Base-by-base conservation (phyloP, 2,797 vertebrate species). In the Syndactyla subalaris region DNA sequence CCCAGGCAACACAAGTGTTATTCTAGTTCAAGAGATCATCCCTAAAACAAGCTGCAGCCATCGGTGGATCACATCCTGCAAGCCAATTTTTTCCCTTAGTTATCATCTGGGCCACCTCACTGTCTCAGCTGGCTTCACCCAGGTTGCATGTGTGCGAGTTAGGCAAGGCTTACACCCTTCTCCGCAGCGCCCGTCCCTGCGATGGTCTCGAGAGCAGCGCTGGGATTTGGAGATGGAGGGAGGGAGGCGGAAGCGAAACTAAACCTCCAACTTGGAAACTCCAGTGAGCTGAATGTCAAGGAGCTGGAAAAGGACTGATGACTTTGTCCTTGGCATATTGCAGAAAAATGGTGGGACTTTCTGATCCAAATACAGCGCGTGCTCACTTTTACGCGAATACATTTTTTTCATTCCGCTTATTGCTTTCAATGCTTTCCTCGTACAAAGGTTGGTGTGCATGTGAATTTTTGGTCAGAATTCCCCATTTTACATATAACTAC, bases 211-310 rank as follows among this genome's bases (percentile, higher is more conserved):
- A 83, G 72, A 78, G 55, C 43, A 34, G 59, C 54, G 36, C 76
- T 11, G 15, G 7, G 57, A 61, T 75, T 66, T 55, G 41, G 34
- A 45, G 5, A 67, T 14, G 32, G 29, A 87, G 52, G 66, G 5
- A 62, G 18, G 32, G 32, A 87, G 52, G 66, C 7, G 11, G 92
- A 95, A 93, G 59, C 3, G 49, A 86, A 93, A 90, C 91, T 95
- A 90, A 94, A 88, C 63, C 45, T 92, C 84, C 67, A 76, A 3
- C 92, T 88, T 70, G 27, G 83, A 76, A 93, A 67, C 85, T 81
- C 66, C 79, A 95, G 96, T 88, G 91, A 96, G 85, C 74, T 63
- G 88, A 94, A 93, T 88, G 92, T 90, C 90, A 94, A 95, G 76
- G 76, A 95, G 91, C 85, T 92, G 82, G 83, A 70, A 88, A 29